Percentiles rank a stretch among this genome's conserved stretches.
Conservation (phyloP, 1,140 invertebrate genomes). For the Tetragnatha versicolor region DNA sequence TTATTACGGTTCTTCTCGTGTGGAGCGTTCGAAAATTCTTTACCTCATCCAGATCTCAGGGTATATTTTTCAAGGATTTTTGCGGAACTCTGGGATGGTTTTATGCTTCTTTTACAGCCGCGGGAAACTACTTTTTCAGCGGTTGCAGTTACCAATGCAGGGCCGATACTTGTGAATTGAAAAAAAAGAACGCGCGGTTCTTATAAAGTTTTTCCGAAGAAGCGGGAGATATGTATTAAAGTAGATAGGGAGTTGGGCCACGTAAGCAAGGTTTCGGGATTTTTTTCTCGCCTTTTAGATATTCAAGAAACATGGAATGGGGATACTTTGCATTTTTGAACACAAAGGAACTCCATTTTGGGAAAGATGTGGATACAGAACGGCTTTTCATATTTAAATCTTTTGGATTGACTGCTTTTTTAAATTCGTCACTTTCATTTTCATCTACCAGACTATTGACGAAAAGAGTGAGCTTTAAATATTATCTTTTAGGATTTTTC, state of each 20-base stretch:
- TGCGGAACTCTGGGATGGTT: background rate
- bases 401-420: too few species aligned
- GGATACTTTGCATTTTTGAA: too few species aligned
- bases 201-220: background rate
- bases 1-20: background rate
- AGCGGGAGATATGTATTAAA: background rate
- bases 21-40: background rate
- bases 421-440: too few species aligned
- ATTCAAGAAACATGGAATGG: background rate
- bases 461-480: too few species aligned
- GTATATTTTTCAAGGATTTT: background rate
- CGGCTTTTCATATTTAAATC: too few species aligned
- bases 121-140: background rate
- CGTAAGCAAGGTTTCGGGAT: background rate
- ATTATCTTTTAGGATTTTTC: too few species aligned
- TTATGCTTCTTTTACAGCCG: constrained; percentile 15
- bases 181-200: background rate
- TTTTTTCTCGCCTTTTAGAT: background rate
- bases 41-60: background rate
- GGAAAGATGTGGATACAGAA: too few species aligned
- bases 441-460: too few species aligned
- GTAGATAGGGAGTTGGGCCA: background rate
- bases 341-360: too few species aligned
- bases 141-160: background rate
- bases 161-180: background rate